Evolutionary conservation across 2,113 vertebrate genomes (phyloP).

Genomic region (Myxocyprinus asiaticus): DNA sequence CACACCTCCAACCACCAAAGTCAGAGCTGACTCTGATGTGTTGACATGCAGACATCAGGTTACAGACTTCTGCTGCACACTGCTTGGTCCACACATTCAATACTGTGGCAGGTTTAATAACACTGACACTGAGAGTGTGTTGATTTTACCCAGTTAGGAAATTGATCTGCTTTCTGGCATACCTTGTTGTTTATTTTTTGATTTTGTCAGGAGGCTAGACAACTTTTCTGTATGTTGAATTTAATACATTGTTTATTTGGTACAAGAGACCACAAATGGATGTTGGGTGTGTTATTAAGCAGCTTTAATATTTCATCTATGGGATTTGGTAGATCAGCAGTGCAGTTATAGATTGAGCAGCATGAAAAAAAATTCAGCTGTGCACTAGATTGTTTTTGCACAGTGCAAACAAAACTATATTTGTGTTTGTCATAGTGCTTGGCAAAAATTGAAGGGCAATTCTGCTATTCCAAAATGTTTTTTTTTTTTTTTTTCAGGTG

Average conservation of each 20-base stretch:
- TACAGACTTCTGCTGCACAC: neutral
- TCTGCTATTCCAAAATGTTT: neutral
- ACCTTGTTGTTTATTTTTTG: slow-evolving; percentile 11
- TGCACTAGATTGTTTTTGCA: neutral
- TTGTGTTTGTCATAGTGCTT: neutral
- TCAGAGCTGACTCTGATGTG: neutral
- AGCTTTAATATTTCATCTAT: neutral
- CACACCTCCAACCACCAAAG: neutral
- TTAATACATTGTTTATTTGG: no score
- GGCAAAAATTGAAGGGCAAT: neutral
- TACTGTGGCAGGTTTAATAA: slow-evolving; percentile 5
- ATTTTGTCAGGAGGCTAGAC: slow-evolving; percentile 1
- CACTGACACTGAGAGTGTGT: slow-evolving; percentile 11
- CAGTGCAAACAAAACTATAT: neutral
- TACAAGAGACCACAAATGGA: no score
- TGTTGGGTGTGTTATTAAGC: neutral
- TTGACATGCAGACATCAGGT: slow-evolving; percentile 2
- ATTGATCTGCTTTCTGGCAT: slow-evolving; percentile 22
- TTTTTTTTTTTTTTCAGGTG: neutral
- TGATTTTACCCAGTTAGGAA: slow-evolving; percentile 36
- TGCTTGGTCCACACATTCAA: slow-evolving; percentile 15
- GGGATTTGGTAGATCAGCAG: neutral
- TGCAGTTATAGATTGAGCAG: neutral
- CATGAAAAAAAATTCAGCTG: neutral
- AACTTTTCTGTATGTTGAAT: neutral